Conservation (phyloP, 2,797 vertebrate species). For the Sylvia borin region DNA sequence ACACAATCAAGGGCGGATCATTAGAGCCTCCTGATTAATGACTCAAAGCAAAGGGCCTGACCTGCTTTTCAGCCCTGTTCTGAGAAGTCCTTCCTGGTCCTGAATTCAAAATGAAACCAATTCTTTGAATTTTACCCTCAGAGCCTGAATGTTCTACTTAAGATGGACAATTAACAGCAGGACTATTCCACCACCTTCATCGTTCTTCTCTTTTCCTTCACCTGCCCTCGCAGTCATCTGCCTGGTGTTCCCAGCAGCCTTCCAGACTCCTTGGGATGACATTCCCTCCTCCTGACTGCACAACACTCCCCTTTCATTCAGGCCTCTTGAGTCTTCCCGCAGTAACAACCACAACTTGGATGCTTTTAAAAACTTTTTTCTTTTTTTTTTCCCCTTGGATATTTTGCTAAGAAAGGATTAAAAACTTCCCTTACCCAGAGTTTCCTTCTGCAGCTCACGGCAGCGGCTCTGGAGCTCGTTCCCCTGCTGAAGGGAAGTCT, state of each 20-base stretch:
- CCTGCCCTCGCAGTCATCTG: no score
- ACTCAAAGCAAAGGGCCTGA: not conserved
- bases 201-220: not conserved
- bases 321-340: not conserved
- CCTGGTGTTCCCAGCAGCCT: not conserved
- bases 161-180: not conserved
- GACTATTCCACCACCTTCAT: not conserved
- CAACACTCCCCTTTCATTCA: not conserved
- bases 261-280: not conserved
- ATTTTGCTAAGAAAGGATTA: not conserved
- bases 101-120: not conserved
- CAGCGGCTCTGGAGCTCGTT: constrained; percentile 73
- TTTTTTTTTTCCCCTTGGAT: not conserved
- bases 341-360: not conserved
- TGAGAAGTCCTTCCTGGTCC: not conserved
- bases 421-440: constrained; percentile 68
- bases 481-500: constrained; percentile 69
- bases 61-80: not conserved
- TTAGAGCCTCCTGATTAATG: not conserved
- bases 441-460: constrained; percentile 73
- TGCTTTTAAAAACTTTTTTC: not conserved
- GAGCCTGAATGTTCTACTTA: not conserved
- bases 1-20: not conserved
- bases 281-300: not conserved
- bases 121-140: not conserved